Percentiles rank a stretch among this genome's conserved stretches.
phyloP scores from a whole-genome alignment of 2,797 vertebrate species.

The Oryzias sinensis region DNA sequence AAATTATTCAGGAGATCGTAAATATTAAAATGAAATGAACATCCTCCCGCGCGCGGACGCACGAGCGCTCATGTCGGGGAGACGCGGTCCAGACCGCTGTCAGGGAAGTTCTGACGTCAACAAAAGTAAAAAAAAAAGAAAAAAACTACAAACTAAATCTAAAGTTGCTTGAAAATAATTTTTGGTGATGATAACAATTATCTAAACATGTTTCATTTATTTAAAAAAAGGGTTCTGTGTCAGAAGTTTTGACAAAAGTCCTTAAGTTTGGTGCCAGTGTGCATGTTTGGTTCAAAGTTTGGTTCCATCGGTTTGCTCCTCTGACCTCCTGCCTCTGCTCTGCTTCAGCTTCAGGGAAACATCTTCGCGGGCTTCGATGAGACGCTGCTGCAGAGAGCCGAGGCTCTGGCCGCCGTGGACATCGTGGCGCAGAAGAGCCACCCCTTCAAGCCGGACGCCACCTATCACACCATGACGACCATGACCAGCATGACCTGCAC shows the following conservation, averaged over 20 bases:
- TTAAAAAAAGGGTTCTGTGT: no score
- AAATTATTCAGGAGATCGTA: slow-evolving; percentile 71
- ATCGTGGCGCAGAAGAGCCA: slow-evolving; percentile 89
- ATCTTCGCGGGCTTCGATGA: slow-evolving; percentile 93
- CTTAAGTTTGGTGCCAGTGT: no score
- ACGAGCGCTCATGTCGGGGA: not conserved
- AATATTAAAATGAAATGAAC: slow-evolving; percentile 74
- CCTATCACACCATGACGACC: slow-evolving; percentile 94
- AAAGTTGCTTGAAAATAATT: no score
- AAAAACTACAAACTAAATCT: no score
- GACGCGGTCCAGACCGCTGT: no score
- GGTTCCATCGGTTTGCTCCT: not conserved
- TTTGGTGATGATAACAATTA: no score
- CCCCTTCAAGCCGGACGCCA: slow-evolving; percentile 91
- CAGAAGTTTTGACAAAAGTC: no score
- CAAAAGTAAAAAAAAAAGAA: no score
- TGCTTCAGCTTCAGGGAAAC: slow-evolving; percentile 83
- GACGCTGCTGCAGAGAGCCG: slow-evolving; percentile 86
- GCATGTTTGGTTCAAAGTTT: no score
- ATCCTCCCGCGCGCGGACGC: slow-evolving; percentile 35
- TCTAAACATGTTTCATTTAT: no score
- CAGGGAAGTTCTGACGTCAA: no score
- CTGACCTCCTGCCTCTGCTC: slow-evolving; percentile 10
- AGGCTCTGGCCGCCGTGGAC: slow-evolving; percentile 92
- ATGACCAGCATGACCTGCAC: slow-evolving; percentile 93